Evolutionary conservation across 2,113 vertebrate genomes (phyloP).

Genomic region (Esox niger): DNA sequence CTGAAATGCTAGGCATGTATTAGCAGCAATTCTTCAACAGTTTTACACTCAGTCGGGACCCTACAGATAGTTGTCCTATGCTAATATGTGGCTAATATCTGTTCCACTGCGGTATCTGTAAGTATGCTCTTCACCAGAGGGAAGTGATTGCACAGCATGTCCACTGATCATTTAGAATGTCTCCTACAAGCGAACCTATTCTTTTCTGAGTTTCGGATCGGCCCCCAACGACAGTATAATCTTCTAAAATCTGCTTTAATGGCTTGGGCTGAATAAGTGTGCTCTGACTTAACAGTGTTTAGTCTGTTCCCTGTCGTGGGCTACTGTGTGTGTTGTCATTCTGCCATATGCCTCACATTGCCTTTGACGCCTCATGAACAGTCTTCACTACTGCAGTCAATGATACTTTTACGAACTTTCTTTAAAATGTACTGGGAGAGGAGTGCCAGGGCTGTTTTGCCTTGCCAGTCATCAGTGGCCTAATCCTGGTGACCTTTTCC

Average conservation of each 20-base stretch:
- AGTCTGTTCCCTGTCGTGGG: neutral
- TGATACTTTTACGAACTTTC: constrained; percentile 47
- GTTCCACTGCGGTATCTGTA: neutral
- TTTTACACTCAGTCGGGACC: neutral
- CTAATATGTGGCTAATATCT: neutral
- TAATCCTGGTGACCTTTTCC: constrained; percentile 72
- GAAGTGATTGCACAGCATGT: too few species aligned
- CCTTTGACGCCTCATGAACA: constrained; percentile 53
- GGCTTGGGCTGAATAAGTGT: neutral
- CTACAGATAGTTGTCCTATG: neutral
- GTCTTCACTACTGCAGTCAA: constrained; percentile 48
- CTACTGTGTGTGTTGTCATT: constrained; percentile 42
- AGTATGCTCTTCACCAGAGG: neutral
- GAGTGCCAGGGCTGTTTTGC: constrained; percentile 9
- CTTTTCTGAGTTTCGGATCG: neutral
- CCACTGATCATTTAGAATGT: too few species aligned
- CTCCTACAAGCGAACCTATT: neutral
- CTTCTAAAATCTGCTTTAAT: neutral
- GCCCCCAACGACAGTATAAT: neutral
- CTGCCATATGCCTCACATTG: constrained; percentile 53
- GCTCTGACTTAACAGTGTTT: neutral
- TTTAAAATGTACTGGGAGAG: constrained; percentile 43
- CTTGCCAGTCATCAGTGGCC: constrained; percentile 2
- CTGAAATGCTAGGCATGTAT: neutral
- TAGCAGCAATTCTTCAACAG: neutral